Evolutionary conservation across 2,888 invertebrate species (phyloP).

Genomic region (Zonitis immaculata): DNA sequence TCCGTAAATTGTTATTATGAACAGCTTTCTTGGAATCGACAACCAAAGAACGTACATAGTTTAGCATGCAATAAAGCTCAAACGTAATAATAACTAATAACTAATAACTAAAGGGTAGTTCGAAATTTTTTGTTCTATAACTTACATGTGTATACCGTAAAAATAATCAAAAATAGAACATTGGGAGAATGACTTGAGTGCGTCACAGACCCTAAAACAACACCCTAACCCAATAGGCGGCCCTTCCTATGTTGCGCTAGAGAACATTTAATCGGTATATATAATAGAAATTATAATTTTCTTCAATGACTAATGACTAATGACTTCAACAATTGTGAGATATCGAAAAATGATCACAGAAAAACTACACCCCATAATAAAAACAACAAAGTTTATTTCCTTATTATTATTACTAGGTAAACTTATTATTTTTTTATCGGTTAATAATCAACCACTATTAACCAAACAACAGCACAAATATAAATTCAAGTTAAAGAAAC

Average conservation of each 20-base stretch:
- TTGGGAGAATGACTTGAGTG: too few species aligned
- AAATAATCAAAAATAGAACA: too few species aligned
- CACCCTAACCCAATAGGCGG: too few species aligned
- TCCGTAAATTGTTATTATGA: constrained; percentile 19
- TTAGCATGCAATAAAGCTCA: constrained; percentile 34
- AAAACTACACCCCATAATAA: neutral
- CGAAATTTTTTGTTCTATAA: constrained; percentile 3
- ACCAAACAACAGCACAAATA: neutral
- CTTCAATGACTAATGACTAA: neutral
- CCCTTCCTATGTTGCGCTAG: too few species aligned
- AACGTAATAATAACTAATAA: constrained; percentile 27
- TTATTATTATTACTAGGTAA: neutral
- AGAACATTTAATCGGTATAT: too few species aligned
- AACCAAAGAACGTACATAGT: constrained; percentile 28
- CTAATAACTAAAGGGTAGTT: constrained; percentile 22
- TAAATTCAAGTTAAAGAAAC: neutral
- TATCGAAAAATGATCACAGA: neutral
- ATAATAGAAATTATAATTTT: neutral
- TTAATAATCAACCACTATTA: neutral
- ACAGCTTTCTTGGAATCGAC: constrained; percentile 35
- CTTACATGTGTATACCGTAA: too few species aligned
- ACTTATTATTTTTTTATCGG: neutral
- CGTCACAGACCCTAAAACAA: too few species aligned
- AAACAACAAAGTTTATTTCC: neutral
- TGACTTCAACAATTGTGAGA: neutral